Evolutionary conservation across 2,113 vertebrate species (phyloP).

Genomic region (Stercorarius parasiticus): DNA sequence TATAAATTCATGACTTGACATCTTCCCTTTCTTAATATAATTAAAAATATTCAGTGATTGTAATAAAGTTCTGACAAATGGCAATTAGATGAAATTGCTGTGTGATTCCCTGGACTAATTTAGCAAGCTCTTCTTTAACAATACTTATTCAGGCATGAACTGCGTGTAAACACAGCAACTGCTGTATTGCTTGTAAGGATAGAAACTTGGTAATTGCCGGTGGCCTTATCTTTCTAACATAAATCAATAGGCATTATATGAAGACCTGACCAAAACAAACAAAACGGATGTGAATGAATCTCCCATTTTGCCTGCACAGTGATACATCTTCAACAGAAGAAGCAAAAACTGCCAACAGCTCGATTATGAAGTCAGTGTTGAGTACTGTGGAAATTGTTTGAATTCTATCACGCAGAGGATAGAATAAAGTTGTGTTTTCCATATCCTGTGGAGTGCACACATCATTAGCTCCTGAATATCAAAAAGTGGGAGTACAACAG

Average conservation of each 20-base stretch:
- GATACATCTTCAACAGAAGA: not conserved
- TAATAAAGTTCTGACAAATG: conserved; percentile 44
- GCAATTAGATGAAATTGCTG: conserved; percentile 54
- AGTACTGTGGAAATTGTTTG: not conserved
- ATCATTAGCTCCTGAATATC: conserved; percentile 21
- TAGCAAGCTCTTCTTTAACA: conserved; percentile 34
- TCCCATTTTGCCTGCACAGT: not conserved
- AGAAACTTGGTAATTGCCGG: not conserved
- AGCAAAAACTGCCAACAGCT: not conserved
- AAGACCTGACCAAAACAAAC: not conserved
- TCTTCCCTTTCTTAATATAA: conserved; percentile 32
- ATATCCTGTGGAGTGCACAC: not conserved
- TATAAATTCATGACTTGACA: not conserved
- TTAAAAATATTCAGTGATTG: conserved; percentile 36
- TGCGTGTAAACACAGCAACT: not conserved
- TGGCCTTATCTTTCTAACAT: not conserved
- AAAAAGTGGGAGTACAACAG: not conserved
- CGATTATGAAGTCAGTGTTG: not conserved
- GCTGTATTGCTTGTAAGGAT: not conserved
- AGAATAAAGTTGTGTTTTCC: conserved; percentile 25
- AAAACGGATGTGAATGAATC: not conserved
- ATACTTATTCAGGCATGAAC: not conserved
- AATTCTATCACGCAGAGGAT: not conserved
- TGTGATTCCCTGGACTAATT: conserved; percentile 42
- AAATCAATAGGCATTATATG: not conserved